Evolutionary conservation across 2,888 invertebrate species (phyloP), one percentile per base, ranked within the genome.

Genomic region (Amblyjoppa fuscipennis): DNA sequence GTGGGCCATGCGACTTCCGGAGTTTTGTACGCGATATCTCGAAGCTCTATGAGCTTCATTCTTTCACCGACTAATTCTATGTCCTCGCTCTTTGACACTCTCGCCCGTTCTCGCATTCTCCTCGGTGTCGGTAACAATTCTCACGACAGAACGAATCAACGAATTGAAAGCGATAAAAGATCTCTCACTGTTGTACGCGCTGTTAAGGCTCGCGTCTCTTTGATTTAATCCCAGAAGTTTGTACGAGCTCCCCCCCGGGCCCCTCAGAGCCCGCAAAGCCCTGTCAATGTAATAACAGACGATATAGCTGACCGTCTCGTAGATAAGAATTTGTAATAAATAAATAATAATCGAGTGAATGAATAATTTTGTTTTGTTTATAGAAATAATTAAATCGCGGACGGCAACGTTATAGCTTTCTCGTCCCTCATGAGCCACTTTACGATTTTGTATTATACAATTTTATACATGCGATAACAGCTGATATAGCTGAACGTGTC

Each of bases 141-240:
- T 76, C 66, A 76, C 64, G 31, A 31, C 64, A 34, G 51, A 45
- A 51, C 51, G 75, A 66, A 76, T 76, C 66, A 76, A 66, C 51
- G 75, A 66, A 76, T 76, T 76, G 34, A 66, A 76, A 20, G 51
- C 61, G 66, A 76, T 64, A 76, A 66, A 75, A 34, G 75, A 76
- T 38, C 49, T 31, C 64, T 34, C 16, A 34, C 16, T n/a, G 16
- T 31, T 53, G 28, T 20, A 31, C 28, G 9, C 61, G 13, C 28
- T 31, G 61, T 31, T 31, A 31, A 64, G 31, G 64, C 64, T 64
- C 75, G 61, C 75, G 64, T 76, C 75, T 76, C 75, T 76, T 76
- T 76, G 75, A 76, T 76, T 76, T 76, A 76, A 76, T 76, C 75
- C 75, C 31, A 76, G 75, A 76, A 51, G 75, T 64, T 66, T 28